A percentile compares a stretch with the other conserved stretches of the same genome.
Conservation (phyloP, 2,113 vertebrate species). For the Carollia perspicillata region DNA sequence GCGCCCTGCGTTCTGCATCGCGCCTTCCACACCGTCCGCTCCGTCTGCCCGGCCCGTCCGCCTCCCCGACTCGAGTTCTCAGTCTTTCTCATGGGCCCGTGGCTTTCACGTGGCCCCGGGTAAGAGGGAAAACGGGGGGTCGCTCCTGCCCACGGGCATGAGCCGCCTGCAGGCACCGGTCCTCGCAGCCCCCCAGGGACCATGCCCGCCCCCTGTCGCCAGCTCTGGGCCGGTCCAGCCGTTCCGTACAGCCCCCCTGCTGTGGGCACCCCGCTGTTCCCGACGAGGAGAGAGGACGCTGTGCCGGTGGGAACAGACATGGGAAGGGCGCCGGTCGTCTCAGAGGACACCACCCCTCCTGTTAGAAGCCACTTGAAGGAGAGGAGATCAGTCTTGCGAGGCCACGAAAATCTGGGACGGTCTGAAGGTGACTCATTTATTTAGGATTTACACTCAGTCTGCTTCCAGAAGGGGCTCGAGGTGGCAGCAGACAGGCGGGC, state of each 20-base stretch:
- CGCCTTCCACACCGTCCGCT: neutral
- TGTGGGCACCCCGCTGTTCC: neutral
- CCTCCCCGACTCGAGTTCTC: neutral
- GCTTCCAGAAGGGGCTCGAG: neutral
- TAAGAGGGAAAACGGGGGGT: neutral
- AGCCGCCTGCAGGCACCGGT: neutral
- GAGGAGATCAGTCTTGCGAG: slow-evolving; percentile 48
- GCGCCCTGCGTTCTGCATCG: neutral
- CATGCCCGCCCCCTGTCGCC: rapidly evolving
- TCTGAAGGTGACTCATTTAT: slow-evolving; percentile 23
- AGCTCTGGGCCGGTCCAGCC: neutral
- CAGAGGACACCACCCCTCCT: neutral
- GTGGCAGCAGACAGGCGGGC: neutral
- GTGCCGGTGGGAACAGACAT: neutral
- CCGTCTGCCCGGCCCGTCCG: neutral
- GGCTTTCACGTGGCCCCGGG: no score
- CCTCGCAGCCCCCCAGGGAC: neutral
- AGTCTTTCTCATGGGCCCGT: neutral
- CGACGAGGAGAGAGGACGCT: neutral
- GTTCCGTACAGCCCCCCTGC: neutral
- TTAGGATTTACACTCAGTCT: slow-evolving; percentile 15
- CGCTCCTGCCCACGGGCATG: neutral
- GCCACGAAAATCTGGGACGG: neutral
- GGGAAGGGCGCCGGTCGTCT: neutral
- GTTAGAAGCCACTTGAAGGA: slow-evolving; percentile 37